Percentiles rank a stretch among this genome's conserved stretches.
Evolutionary conservation across 2,113 vertebrate species (phyloP).

Genomic region (Plecturocebus donacophilus): DNA sequence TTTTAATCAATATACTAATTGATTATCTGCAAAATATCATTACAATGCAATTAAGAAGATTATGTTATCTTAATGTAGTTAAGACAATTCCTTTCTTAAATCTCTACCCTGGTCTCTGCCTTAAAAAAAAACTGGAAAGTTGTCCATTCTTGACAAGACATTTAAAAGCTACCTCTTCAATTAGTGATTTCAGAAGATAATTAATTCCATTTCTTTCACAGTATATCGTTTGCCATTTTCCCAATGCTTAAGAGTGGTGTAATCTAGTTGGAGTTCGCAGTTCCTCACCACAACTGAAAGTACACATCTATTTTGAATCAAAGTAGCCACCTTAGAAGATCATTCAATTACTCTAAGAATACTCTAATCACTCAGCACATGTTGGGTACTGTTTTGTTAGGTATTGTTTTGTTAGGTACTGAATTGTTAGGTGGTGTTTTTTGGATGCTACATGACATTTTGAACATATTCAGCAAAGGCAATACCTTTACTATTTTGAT

Average conservation of each 20-base stretch:
- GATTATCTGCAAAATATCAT: neutral
- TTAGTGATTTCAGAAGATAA: constrained; percentile 14
- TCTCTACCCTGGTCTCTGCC: neutral
- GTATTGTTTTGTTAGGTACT: neutral
- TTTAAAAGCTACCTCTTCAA: neutral
- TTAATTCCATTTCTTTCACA: neutral
- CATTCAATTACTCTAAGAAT: constrained; percentile 20
- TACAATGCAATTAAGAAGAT: neutral
- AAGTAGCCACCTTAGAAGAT: neutral
- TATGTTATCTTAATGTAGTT: constrained; percentile 22
- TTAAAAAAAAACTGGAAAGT: neutral
- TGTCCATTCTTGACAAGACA: neutral
- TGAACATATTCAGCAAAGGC: neutral
- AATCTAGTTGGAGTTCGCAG: neutral
- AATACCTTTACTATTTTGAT: neutral
- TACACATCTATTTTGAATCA: neutral
- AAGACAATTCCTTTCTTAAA: constrained; percentile 13
- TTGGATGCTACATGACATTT: neutral
- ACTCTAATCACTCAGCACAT: neutral
- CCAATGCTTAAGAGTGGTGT: neutral
- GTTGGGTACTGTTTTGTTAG: neutral
- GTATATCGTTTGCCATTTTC: neutral
- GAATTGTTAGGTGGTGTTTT: neutral
- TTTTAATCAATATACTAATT: neutral
- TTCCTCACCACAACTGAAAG: neutral